Conservation (phyloP, 2,113 vertebrate species). For the Sigmodon hispidus region DNA sequence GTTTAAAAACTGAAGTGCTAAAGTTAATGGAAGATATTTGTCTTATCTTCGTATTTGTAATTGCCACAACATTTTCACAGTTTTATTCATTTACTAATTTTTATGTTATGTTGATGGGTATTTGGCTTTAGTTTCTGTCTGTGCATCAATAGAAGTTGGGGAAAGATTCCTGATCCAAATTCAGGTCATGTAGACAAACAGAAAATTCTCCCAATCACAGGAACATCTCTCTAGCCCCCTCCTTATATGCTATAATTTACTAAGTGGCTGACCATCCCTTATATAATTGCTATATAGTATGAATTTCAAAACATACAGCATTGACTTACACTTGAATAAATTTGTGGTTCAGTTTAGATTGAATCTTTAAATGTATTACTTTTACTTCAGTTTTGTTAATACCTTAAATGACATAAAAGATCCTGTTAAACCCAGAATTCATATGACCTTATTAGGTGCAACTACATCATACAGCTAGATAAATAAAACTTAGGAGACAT, state of each 20-base stretch:
- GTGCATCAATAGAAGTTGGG: background rate
- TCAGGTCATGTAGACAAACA: background rate
- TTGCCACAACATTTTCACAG: background rate
- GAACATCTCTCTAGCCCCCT: background rate
- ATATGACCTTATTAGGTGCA: conserved; percentile 12
- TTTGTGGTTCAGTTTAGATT: background rate
- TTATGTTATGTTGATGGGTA: background rate
- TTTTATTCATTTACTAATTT: background rate
- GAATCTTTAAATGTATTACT: background rate
- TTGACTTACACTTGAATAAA: conserved; percentile 34
- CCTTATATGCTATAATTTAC: background rate
- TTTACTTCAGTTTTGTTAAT: conserved; percentile 17
- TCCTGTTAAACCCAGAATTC: background rate
- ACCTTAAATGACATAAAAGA: conserved; percentile 4
- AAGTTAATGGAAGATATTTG: background rate
- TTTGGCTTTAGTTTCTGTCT: background rate
- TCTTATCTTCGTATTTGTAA: background rate
- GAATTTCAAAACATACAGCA: background rate
- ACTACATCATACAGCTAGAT: background rate
- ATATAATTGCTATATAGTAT: background rate
- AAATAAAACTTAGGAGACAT: conserved; percentile 36
- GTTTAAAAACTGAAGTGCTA: conserved; percentile 21
- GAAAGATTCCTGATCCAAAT: background rate
- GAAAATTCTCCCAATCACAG: too few species aligned
- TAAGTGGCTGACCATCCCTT: background rate